phyloP scores from a whole-genome alignment of 2,888 invertebrate genomes.

The Plagodis pulveraria region DNA sequence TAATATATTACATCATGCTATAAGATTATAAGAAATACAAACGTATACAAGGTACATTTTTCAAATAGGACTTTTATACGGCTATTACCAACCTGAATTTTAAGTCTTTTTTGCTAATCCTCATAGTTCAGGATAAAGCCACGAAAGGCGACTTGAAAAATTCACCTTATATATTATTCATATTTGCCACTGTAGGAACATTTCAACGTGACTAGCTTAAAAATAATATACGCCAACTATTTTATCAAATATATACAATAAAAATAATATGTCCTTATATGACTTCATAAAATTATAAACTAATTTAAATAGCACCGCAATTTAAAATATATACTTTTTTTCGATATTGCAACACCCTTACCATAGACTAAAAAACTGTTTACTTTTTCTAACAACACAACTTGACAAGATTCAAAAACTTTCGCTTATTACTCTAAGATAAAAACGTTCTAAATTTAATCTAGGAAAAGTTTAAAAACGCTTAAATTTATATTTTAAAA shows the following conservation, averaged over 20 bases:
- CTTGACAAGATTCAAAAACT: slow-evolving; percentile 41
- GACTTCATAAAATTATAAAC: slow-evolving; percentile 31
- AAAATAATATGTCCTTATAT: slow-evolving; percentile 27
- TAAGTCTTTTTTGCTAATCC: too few relatives aligned
- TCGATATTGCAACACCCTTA: slow-evolving; percentile 57
- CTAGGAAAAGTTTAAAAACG: slow-evolving; percentile 43
- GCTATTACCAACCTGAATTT: too few relatives aligned
- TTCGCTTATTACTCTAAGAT: slow-evolving; percentile 34
- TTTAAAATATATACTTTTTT: slow-evolving; percentile 40
- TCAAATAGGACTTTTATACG: too few relatives aligned
- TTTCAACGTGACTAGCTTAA: slow-evolving; percentile 37
- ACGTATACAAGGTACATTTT: too few relatives aligned
- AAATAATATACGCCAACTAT: slow-evolving; percentile 34
- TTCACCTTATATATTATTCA: slow-evolving; percentile 7
- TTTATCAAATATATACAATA: slow-evolving; percentile 27
- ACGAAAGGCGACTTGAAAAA: too few relatives aligned
- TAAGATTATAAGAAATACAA: too few relatives aligned
- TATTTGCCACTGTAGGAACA: slow-evolving; percentile 38
- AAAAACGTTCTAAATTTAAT: slow-evolving; percentile 45
- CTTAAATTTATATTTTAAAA: slow-evolving; percentile 44
- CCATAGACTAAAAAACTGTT: slow-evolving; percentile 24
- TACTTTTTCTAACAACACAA: slow-evolving; percentile 15
- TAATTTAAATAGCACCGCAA: slow-evolving; percentile 44
- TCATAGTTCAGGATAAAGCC: too few relatives aligned
- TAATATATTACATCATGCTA: slow-evolving; percentile 15